These are phyloP conservation scores for Punctoribates punctum DNA, from an alignment of 2,888 invertebrate genomes.

Conservation along the genomic window DNA sequence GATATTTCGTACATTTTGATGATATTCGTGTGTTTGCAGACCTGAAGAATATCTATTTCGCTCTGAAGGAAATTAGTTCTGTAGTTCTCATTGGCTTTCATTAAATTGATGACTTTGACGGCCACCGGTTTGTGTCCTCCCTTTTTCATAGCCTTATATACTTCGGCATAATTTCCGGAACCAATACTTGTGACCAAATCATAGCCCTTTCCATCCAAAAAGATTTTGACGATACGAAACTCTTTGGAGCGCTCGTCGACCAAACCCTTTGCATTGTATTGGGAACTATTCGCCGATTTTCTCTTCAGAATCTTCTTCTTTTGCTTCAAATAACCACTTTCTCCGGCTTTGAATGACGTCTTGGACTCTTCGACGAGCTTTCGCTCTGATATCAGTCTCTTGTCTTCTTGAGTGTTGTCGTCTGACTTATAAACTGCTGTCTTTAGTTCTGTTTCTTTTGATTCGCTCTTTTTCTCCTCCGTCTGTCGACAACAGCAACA, in stretches of 20 bases:
- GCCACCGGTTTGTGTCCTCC: neutral
- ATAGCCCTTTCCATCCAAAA: slow-evolving; percentile 21
- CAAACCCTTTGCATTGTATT: neutral
- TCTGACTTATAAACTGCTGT: too few species aligned
- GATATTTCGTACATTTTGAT: slow-evolving; percentile 52
- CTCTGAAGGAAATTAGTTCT: slow-evolving; percentile 53
- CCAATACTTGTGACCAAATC: neutral
- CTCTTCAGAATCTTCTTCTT: neutral
- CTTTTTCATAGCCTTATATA: neutral
- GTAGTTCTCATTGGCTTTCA: neutral
- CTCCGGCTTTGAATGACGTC: too few species aligned
- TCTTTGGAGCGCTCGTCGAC: neutral
- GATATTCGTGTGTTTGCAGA: slow-evolving; percentile 53
- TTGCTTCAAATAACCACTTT: too few species aligned
- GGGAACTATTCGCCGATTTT: neutral
- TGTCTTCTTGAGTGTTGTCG: too few species aligned
- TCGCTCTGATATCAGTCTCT: too few species aligned
- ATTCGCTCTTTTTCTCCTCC: too few species aligned
- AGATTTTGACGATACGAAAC: neutral
- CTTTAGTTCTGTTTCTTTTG: too few species aligned
- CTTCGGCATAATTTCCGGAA: slow-evolving; percentile 21
- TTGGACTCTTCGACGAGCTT: too few species aligned
- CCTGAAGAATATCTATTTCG: slow-evolving; percentile 53
- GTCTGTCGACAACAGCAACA: too few species aligned
- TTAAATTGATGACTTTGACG: slow-evolving; percentile 35